Base-by-base conservation (phyloP, 2,888 invertebrate genomes). In the Tipula helvola region DNA sequence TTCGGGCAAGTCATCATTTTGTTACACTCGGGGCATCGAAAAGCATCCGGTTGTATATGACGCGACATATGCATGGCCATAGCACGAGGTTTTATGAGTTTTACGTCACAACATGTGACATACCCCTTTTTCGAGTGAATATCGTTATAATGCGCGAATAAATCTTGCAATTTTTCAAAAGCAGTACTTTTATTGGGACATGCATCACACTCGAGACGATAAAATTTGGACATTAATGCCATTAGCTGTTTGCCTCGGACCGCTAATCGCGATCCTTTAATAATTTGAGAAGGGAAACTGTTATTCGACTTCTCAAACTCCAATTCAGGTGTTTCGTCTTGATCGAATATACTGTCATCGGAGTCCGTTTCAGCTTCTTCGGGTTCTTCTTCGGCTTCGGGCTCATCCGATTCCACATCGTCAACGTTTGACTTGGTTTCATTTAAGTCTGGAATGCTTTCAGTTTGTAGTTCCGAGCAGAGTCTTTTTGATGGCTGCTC, bases 1-100 rank as follows among this genome's bases (percentile, higher is more conserved):
- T 88, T 88, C 7, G 89, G 89, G 36, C 88, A 87, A 12, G 88
- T 89, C 86, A 89, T 86, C 57, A 88, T 87, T 86, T 88, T 88
- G 2, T 88, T 87, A 85, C 89, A 89, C 41, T 88, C 87, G 1
- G 87, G 87, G 87, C 89, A 89, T 86, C 88, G 87, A 83, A 88
- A 89, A 0, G 89, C 88, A 57, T 88, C 88, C 3, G 89, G 89
- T 47, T 89, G 88, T 18, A 89, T 47, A 87, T 89, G 89, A 7
- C 88, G 57, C 1, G 88, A 88, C 88, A 89, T 88, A 86, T 89
- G 89, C 18, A 88, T 85, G 8, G 88, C 88, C 87, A 89, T 88
- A 12, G 87, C 85, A 16, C 88, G 86, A 8, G 87, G 71, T 87
- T 88, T 88, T 7, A 86, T 36, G 5, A 89, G 28, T 86, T 88